These are phyloP conservation scores for Aplochiton taeniatus DNA, from an alignment of 2,797 vertebrate species.

Conservation along the genomic window DNA sequence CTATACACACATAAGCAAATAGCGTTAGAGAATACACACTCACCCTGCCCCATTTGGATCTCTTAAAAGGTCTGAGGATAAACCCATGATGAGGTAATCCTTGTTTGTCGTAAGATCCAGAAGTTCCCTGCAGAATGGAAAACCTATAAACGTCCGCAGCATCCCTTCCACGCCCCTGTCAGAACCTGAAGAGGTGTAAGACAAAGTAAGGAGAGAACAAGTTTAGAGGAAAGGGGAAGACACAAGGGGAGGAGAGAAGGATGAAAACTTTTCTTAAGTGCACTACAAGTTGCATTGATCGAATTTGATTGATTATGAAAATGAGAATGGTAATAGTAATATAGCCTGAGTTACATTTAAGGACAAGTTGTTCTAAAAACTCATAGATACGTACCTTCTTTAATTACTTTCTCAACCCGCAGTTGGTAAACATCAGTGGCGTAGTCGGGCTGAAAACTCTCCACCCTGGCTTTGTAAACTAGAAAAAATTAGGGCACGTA, in stretches of 20 bases:
- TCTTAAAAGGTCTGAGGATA: conserved; percentile 48
- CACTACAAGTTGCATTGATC: too few relatives aligned
- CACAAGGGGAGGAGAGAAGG: neutral
- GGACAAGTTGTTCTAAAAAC: neutral
- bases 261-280: too few relatives aligned
- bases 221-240: too few relatives aligned
- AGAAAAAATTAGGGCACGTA: conserved; percentile 9
- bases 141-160: conserved; percentile 59
- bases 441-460: neutral
- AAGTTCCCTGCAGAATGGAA: conserved; percentile 58
- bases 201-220: neutral
- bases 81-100: conserved; percentile 74
- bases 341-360: too few relatives aligned
- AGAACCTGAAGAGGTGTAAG: conserved; percentile 48
- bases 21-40: neutral
- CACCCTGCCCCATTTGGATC: neutral
- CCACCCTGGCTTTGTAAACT: conserved; percentile 63
- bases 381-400: conserved; percentile 59
- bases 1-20: neutral
- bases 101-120: conserved; percentile 46
- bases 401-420: conserved; percentile 47
- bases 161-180: conserved; percentile 49
- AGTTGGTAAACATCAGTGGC: conserved; percentile 56
- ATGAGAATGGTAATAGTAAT: too few relatives aligned
- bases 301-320: too few relatives aligned